Evolutionary conservation across 2,797 vertebrate genomes (phyloP), one percentile per base, ranked within the genome.

Genomic region (Galaxias olidus): DNA sequence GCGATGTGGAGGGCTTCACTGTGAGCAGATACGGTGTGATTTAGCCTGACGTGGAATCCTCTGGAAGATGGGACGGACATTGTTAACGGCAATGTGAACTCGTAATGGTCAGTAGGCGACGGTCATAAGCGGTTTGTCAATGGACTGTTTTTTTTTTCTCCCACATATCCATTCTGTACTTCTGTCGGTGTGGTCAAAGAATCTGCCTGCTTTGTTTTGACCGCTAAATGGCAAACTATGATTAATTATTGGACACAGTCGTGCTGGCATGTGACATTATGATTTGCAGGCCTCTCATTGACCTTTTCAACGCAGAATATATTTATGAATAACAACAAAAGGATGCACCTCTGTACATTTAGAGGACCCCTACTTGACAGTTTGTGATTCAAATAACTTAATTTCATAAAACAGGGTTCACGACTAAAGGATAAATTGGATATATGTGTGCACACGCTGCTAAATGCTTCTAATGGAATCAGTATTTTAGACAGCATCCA

Each of bases 1-100:
- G 81, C 78, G 78, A 89, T 77, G 84, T 83, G 75, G 76, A 78
- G 61, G 77, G 64, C 15, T 10, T 20, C 55, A 42, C 54, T 50
- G 18, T 15, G 41, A 84, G 79, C 76, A 74, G 82, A 84, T 12
- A 73, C 80, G 76, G 48, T 72, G 69, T 61, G 71, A 63, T 76
- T 80, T 76, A 53, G 65, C 65, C 63, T 76, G 72, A 54, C 81
- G 63, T 58, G 51, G 70, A 80, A 75, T 80, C 72, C 70, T 67
- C 72, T 61, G 18, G n/a, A 51, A 18, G 17, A 10, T 59, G 15
- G 30, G 30, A 30, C 6, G 6, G 6, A 30, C 30, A 6, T 3
- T 6, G 30, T 30, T 30, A 30, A 30, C 6, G 30, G 30, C 30
- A 30, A 30, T 30, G 30, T 30, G 30, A 30, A 6, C 30, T 30